Percentiles rank a stretch among this genome's conserved stretches.
These are phyloP conservation scores for Ctenopoma multispine DNA, from an alignment of 2,797 vertebrate genomes.

Conservation along the genomic window DNA sequence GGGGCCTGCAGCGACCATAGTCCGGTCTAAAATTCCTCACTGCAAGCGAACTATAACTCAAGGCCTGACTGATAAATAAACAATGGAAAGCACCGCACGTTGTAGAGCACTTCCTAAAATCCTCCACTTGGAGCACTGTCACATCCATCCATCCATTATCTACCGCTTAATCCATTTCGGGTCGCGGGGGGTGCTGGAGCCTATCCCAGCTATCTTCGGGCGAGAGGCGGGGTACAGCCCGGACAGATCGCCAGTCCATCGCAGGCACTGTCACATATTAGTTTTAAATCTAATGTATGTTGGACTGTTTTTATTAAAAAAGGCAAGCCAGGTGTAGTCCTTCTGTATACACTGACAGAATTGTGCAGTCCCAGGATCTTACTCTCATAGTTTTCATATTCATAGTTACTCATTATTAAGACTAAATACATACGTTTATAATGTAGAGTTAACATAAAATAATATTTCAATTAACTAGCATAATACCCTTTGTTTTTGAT, in stretches of 20 bases:
- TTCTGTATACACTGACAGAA: neutral
- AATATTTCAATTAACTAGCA: too few relatives aligned
- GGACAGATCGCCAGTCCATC: too few relatives aligned
- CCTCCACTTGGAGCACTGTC: constrained; percentile 74
- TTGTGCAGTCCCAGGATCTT: neutral
- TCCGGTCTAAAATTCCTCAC: constrained; percentile 84
- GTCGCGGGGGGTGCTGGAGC: too few relatives aligned
- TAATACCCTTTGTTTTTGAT: too few relatives aligned
- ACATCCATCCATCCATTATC: too few relatives aligned
- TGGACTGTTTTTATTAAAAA: constrained; percentile 7
- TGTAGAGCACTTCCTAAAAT: constrained; percentile 64
- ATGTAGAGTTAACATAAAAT: neutral
- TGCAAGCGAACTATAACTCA: constrained; percentile 80
- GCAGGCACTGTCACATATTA: constrained; percentile 60
- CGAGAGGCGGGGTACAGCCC: too few relatives aligned
- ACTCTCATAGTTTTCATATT: too few relatives aligned
- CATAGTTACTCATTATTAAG: neutral
- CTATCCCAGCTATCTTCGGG: too few relatives aligned
- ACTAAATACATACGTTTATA: neutral
- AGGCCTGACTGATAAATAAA: constrained; percentile 85
- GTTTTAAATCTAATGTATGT: constrained; percentile 12
- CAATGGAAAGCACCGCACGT: constrained; percentile 73
- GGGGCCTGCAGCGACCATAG: constrained; percentile 81
- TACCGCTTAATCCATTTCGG: too few relatives aligned
- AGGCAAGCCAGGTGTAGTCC: neutral